Conservation (phyloP, 2,797 vertebrate genomes). For the Tragopan temminckii region DNA sequence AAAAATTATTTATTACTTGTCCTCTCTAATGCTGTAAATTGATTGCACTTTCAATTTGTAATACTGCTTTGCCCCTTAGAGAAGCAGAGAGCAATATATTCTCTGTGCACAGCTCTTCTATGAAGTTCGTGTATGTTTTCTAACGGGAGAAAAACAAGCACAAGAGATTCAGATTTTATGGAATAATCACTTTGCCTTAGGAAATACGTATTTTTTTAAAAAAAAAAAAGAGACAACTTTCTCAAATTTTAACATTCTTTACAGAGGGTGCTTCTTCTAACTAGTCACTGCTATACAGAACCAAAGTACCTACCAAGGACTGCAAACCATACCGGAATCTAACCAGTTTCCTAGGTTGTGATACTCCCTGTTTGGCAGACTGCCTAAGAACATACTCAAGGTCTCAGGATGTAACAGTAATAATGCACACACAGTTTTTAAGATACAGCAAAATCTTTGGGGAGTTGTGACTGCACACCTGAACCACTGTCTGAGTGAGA, state of each 20-base stretch:
- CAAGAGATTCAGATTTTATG: neutral
- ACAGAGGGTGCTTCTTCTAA: neutral
- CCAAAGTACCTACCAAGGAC: neutral
- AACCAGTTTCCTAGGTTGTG: neutral
- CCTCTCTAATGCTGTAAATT: neutral
- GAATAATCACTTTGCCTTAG: neutral
- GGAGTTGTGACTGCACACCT: neutral
- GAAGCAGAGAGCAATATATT: neutral
- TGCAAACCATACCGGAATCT: neutral
- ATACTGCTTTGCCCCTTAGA: neutral
- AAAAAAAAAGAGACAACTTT: neutral
- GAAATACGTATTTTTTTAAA: neutral
- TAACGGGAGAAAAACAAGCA: neutral
- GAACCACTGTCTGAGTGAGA: neutral
- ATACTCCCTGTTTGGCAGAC: neutral
- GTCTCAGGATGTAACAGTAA: neutral
- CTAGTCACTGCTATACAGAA: neutral
- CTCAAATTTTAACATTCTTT: neutral
- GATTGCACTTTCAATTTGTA: neutral
- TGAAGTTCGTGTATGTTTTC: neutral
- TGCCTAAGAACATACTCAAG: constrained; percentile 7
- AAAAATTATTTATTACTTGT: neutral
- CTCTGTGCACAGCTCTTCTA: neutral
- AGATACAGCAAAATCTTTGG: neutral
- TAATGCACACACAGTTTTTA: neutral